Evolutionary conservation across 1,140 invertebrate genomes (phyloP).

Genomic region (Ceratosolen fusciceps): DNA sequence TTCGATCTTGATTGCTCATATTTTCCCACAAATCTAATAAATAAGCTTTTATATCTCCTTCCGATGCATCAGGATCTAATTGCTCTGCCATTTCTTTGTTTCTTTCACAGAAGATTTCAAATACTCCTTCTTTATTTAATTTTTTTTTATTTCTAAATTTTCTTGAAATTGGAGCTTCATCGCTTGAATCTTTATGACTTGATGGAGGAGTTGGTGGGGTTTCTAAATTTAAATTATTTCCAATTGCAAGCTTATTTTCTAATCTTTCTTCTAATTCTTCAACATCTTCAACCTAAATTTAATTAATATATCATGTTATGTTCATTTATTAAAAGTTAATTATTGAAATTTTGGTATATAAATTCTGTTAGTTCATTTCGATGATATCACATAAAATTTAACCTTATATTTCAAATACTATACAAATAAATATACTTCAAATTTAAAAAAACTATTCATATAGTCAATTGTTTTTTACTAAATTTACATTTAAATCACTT

Average conservation of each 20-base stretch:
- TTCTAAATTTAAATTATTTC: constrained; percentile 56
- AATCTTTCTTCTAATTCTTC: constrained; percentile 13
- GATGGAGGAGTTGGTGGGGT: constrained; percentile 59
- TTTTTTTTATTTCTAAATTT: constrained; percentile 51
- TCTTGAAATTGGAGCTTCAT: constrained; percentile 51
- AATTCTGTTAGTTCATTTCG: too few relatives aligned
- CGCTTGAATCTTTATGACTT: constrained; percentile 59
- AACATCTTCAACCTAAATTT: constrained; percentile 24
- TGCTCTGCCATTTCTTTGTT: constrained; percentile 70
- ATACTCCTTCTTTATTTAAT: constrained; percentile 60
- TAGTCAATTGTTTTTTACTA: too few relatives aligned
- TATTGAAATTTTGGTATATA: too few relatives aligned
- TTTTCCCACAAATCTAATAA: constrained; percentile 72
- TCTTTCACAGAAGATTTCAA: constrained; percentile 72
- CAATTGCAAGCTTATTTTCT: constrained; percentile 38
- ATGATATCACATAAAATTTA: too few relatives aligned
- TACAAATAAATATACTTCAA: too few relatives aligned
- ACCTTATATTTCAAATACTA: too few relatives aligned
- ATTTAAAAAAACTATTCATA: too few relatives aligned
- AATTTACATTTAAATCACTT: constrained; percentile 9
- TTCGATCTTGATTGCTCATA: constrained; percentile 63
- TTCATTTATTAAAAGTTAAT: too few relatives aligned
- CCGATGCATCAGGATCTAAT: constrained; percentile 70
- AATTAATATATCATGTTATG: too few relatives aligned
- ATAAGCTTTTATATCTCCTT: constrained; percentile 70